A percentile compares a stretch with the other conserved stretches of the same genome.
phyloP scores from a whole-genome alignment of 2,797 vertebrate species.

The Bradypodion pumilum region DNA sequence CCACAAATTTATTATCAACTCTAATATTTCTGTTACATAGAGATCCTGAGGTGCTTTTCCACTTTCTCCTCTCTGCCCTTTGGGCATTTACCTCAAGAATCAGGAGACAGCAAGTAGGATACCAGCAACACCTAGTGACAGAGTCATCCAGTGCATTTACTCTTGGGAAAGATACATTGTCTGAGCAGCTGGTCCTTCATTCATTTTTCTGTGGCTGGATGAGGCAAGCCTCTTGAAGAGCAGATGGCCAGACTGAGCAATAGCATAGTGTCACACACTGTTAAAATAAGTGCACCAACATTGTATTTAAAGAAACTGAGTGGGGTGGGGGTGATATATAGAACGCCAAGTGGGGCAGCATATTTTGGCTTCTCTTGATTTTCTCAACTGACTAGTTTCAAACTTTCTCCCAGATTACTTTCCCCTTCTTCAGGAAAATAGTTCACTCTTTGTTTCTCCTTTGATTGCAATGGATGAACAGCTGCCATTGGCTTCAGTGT shows the following conservation, averaged over 20 bases:
- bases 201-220: neutral
- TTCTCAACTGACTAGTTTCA: no score
- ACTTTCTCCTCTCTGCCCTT: neutral
- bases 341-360: no score
- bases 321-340: no score
- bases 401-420: no score
- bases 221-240: neutral
- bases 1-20: neutral
- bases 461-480: no score
- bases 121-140: neutral
- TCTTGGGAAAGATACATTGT: neutral
- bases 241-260: neutral
- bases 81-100: neutral
- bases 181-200: neutral
- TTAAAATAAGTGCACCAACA: no score
- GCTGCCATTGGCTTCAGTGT: no score
- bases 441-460: no score
- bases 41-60: neutral
- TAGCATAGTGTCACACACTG: neutral
- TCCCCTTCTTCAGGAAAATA: no score
- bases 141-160: neutral
- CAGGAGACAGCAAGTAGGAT: neutral
- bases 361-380: no score
- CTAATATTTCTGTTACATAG: neutral
- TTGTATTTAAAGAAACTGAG: no score